Percentiles rank a stretch among this genome's conserved stretches.
Conservation (phyloP, 2,888 invertebrate species). For the Ceraclea dissimilis region DNA sequence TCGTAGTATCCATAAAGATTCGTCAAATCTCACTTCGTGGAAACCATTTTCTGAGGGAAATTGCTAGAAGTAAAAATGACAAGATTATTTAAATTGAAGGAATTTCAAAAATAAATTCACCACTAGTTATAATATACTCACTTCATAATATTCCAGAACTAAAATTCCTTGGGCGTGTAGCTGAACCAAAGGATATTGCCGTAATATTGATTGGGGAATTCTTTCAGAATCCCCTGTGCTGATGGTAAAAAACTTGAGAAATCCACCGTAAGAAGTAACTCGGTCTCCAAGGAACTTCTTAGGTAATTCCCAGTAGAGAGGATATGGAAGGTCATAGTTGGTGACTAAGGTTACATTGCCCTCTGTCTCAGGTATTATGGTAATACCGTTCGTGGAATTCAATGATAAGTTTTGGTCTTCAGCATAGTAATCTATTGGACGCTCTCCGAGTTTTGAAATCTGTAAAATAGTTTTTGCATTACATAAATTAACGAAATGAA, state of each 20-base stretch:
- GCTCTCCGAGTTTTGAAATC: slow-evolving; percentile 34
- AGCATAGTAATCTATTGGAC: slow-evolving; percentile 31
- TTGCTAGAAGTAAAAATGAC: slow-evolving; percentile 32
- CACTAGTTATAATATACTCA: too few relatives aligned
- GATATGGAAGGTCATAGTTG: slow-evolving; percentile 43
- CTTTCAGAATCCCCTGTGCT: slow-evolving; percentile 55
- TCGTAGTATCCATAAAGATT: slow-evolving; percentile 69
- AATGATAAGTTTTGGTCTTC: slow-evolving; percentile 44
- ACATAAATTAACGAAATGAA: not conserved
- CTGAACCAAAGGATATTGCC: slow-evolving; percentile 71
- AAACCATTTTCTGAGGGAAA: slow-evolving; percentile 42
- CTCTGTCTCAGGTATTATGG: slow-evolving; percentile 53
- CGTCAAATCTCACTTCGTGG: slow-evolving; percentile 59
- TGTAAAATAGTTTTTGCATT: slow-evolving; percentile 21
- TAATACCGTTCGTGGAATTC: slow-evolving; percentile 50
- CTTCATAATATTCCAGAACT: slow-evolving; percentile 67
- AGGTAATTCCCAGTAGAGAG: slow-evolving; percentile 79
- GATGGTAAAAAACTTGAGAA: slow-evolving; percentile 68
- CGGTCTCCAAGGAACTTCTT: slow-evolving; percentile 77
- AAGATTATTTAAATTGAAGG: not conserved
- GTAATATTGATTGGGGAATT: slow-evolving; percentile 48
- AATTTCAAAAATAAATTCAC: too few relatives aligned
- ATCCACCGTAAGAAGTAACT: slow-evolving; percentile 86
- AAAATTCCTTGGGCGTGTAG: slow-evolving; percentile 68
- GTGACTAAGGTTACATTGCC: slow-evolving; percentile 48